Base-by-base conservation (phyloP, 2,888 invertebrate species). In the Drosophila macrothrix region DNA sequence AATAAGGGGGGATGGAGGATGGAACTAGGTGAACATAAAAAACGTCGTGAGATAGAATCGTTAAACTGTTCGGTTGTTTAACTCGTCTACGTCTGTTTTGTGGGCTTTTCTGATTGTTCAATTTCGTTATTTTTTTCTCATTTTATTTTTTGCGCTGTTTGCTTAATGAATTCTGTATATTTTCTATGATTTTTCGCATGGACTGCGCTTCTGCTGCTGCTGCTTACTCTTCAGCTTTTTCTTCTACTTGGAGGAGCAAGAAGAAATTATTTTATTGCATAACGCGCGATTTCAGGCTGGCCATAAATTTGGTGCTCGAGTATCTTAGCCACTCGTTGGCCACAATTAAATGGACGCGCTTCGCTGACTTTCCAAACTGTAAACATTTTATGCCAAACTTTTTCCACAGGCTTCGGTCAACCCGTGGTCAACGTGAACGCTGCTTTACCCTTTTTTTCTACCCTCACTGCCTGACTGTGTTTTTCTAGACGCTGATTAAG, bases 231-330 rank as follows among this genome's bases (percentile, higher is more conserved):
- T 12, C 31, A n/a, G 35, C 22, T 54, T 54, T 35, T 67, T 31
- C 70, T 46, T 37, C 28, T 25, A 67, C 55, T 69, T 49, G 28
- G 25, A 67, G 43, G 58, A 67, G 58, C 67, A 67, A 71, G 59
- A 55, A 80, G 83, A 79, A 87, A 82, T 77, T 82, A 89, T 90
- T 87, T 89, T 89, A 87, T 87, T 89, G 89, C 80, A 90, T 89
- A 89, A 90, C 80, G 82, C 84, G 89, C 88, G 84, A 80, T 82
- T 89, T 84, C 71, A 77, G 75, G 73, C 67, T 67, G 87, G 84
- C 73, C 82, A 77, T 89, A 89, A 89, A 87, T 89, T 86, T 67
- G 82, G 81, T 88, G 90, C 76, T 76, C 73, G 79, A 83, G 84
- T 90, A 87, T 81, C 76, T 76, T 81, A 62, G 76, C 69, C 80